Base-by-base conservation (phyloP, 2,113 vertebrate genomes). In the Lepus europaeus region DNA sequence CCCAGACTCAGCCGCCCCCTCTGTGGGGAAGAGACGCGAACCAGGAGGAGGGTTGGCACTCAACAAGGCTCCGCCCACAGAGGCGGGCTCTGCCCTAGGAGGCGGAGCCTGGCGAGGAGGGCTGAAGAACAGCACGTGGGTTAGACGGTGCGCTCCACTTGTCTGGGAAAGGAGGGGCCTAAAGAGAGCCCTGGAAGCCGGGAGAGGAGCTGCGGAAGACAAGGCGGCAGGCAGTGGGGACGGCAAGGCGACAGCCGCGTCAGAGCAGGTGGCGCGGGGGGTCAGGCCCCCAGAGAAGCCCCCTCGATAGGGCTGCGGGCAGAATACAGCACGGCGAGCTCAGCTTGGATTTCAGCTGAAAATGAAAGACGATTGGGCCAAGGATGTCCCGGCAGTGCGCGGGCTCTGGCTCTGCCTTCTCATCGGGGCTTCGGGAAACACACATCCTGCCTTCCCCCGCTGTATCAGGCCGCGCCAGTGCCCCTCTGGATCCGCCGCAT, bases 11-110 rank as follows among this genome's bases (percentile, higher is more conserved):
- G 68, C 33, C 59, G 1, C 88, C 25, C 61, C 73, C 45, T 56
- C n/a, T 19, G 73, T 49, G 69, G 63, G 78, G 87, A 64, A 56
- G 77, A 94, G 94, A 95, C 92, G 69, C 59, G 78, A 95, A 74
- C 93, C 1, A 0, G 23, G 66, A 25, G 22, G 84, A 0, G 63
- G 83, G 45, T 9, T 25, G 27, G 4, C 64, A 82, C 51, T 80
- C 36, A n/a, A 23, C n/a, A 12, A 27, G 76, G 14, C 45, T 45
- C 45, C 45, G 45, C 6, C 45, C 45, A 45, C 45, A 11, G 56
- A 5, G 6, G 25, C 19, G 36, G 66, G 51, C 5, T 27, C 16
- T 59, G 56, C 19, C 56, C 56, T 59, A 59, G 19, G 19, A 14
- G 13, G 56, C 14, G 33, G 51, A 29, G 31, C 29, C 59, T 39